A percentile compares a stretch with the other conserved stretches of the same genome.
phyloP scores from a whole-genome alignment of 2,113 vertebrate species.

The Xiphias gladius region DNA sequence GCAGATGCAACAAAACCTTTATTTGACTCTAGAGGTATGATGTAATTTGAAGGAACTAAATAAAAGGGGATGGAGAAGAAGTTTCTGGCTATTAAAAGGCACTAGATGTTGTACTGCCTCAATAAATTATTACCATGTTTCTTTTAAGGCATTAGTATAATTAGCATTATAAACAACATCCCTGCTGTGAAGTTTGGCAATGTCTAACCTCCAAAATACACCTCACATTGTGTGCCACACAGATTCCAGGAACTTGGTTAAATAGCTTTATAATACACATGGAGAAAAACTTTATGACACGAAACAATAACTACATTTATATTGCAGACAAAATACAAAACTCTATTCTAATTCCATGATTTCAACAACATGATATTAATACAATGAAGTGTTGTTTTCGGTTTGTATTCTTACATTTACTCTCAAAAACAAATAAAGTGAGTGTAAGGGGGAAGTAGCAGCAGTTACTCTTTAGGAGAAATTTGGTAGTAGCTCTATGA shows the following conservation, averaged over 20 bases:
- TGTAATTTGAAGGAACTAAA: conserved; percentile 4
- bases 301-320: conserved; percentile 18
- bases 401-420: not conserved
- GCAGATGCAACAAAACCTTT: conserved; percentile 1
- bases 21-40: not conserved
- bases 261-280: conserved; percentile 15
- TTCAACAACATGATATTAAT: not conserved
- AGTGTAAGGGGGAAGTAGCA: no score
- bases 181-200: conserved; percentile 18
- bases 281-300: conserved; percentile 18
- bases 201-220: not conserved
- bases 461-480: not conserved
- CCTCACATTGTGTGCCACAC: not conserved
- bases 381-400: not conserved
- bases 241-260: not conserved
- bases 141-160: conserved; percentile 16
- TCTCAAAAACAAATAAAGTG: not conserved
- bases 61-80: not conserved
- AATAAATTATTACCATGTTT: conserved; percentile 6
- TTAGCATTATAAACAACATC: conserved; percentile 8
- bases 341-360: not conserved
- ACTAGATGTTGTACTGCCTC: not conserved
- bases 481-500: not conserved
- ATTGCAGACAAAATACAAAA: conserved; percentile 17
- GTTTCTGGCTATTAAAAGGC: not conserved